Evolutionary conservation across 1,140 invertebrate genomes (phyloP).

Genomic region (Centruroides vittatus): DNA sequence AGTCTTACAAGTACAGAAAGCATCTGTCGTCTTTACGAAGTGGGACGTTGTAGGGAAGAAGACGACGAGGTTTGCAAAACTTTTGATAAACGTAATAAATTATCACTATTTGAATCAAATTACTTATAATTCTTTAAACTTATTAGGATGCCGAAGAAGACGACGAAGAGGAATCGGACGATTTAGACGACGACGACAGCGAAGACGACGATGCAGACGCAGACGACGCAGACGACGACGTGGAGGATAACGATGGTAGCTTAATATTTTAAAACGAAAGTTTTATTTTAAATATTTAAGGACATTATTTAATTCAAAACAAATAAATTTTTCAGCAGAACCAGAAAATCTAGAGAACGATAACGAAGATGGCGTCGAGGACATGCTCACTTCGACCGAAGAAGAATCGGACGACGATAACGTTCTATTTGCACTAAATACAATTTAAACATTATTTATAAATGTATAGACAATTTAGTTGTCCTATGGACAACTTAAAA

Average conservation of each 20-base stretch:
- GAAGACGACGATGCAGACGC: slow-evolving; percentile 34
- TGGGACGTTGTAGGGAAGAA: slow-evolving; percentile 32
- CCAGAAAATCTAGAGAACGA: no score
- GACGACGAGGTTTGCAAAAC: slow-evolving; percentile 21
- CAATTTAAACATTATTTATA: no score
- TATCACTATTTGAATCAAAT: slow-evolving; percentile 5
- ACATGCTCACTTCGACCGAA: no score
- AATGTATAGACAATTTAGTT: no score
- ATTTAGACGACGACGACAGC: slow-evolving; percentile 28
- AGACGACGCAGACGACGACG: slow-evolving; percentile 26
- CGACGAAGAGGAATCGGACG: slow-evolving; percentile 26
- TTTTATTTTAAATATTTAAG: no score
- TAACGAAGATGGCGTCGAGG: no score
- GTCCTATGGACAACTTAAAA: no score
- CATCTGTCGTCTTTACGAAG: slow-evolving; percentile 36
- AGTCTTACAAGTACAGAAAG: slow-evolving; percentile 21
- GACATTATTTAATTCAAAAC: no score
- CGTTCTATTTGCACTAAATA: no score
- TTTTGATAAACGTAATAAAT: slow-evolving; percentile 1
- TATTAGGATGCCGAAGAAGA: slow-evolving; percentile 17
- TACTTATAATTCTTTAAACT: slow-evolving; percentile 5
- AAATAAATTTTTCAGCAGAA: no score
- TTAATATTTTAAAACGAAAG: no score
- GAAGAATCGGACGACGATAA: no score
- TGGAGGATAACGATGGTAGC: slow-evolving; percentile 15